Conservation (phyloP, 2,797 vertebrate genomes). For the Hemitrygon akajei region DNA sequence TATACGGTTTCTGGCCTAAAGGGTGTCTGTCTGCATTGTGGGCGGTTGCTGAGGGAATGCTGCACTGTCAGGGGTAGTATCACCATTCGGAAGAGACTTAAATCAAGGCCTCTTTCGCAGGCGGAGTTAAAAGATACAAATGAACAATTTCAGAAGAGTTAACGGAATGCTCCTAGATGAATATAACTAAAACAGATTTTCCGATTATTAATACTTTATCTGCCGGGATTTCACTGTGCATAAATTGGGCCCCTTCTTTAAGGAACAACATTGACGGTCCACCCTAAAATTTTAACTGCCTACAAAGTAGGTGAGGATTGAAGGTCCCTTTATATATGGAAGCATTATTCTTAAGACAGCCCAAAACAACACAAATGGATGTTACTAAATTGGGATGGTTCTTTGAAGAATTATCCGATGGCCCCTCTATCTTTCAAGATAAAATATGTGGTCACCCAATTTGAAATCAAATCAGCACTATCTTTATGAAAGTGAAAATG, state of each 20-base stretch:
- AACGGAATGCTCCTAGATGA: not conserved
- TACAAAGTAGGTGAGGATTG: not conserved
- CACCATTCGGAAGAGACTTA: not conserved
- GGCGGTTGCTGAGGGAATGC: not conserved
- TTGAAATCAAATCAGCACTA: not conserved
- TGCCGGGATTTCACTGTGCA: not conserved
- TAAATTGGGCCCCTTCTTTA: not conserved
- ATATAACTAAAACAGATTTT: not conserved
- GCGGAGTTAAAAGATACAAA: not conserved
- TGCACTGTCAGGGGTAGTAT: not conserved
- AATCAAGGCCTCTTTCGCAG: too few species aligned
- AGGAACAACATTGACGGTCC: not conserved
- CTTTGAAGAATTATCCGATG: not conserved
- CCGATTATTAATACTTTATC: not conserved
- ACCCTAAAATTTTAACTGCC: not conserved
- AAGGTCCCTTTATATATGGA: not conserved
- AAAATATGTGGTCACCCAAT: not conserved
- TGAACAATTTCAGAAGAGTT: too few species aligned
- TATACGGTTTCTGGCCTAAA: not conserved
- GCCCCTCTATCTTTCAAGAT: not conserved
- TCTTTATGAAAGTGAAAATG: not conserved
- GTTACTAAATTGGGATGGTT: not conserved
- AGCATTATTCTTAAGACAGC: not conserved
- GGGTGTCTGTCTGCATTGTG: too few species aligned
- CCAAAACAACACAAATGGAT: not conserved